These are phyloP conservation scores for Esperia sulphurella DNA, from an alignment of 2,888 invertebrate species.

Conservation along the genomic window DNA sequence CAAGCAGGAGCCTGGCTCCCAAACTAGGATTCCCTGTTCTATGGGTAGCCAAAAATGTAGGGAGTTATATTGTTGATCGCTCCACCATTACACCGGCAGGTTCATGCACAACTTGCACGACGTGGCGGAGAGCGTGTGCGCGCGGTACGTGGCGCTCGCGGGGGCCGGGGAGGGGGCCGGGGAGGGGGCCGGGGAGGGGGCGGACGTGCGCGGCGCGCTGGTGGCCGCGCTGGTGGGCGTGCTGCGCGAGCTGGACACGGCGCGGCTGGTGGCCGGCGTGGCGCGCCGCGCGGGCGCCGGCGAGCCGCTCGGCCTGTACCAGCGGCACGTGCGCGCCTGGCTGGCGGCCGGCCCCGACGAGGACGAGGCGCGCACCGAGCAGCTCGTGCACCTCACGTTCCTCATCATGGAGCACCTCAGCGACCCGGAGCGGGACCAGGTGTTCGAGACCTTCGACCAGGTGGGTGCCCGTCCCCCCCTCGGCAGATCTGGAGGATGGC, in stretches of 20 bases:
- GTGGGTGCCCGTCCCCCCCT: conserved; percentile 39
- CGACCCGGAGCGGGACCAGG: conserved; percentile 70
- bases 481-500: too few relatives aligned
- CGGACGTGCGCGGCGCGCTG: conserved; percentile 58
- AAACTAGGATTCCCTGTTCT: too few relatives aligned
- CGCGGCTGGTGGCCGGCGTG: conserved; percentile 68
- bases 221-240: conserved; percentile 72
- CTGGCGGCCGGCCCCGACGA: conserved; percentile 53
- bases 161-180: conserved; percentile 45
- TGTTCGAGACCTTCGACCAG: conserved; percentile 78
- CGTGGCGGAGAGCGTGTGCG: conserved; percentile 64
- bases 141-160: conserved; percentile 78
- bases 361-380: conserved; percentile 62
- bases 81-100: too few relatives aligned
- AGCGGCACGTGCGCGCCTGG: conserved; percentile 63
- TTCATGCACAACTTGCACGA: conserved; percentile 66
- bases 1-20: too few relatives aligned
- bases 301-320: conserved; percentile 42
- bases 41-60: too few relatives aligned
- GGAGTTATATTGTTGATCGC: too few relatives aligned
- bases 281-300: conserved; percentile 37
- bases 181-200: too few relatives aligned
- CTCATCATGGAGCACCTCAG: conserved; percentile 76
- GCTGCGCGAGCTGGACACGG: conserved; percentile 74
- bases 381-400: conserved; percentile 81